phyloP scores from a whole-genome alignment of 2,113 vertebrate genomes.

The Rhinoderma darwinii region DNA sequence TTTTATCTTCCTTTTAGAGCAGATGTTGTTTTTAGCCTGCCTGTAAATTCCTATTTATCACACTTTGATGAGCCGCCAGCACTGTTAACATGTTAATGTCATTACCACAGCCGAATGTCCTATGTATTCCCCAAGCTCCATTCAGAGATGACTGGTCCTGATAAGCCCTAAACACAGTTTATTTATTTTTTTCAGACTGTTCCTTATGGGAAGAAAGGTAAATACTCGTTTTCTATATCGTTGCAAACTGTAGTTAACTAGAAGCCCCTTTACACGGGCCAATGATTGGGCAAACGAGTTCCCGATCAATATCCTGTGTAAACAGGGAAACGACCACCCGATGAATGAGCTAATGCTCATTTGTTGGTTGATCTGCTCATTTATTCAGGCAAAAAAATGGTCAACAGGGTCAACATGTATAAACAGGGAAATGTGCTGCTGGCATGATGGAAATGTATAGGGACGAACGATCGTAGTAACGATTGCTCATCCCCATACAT shows the following conservation, averaged over 20 bases:
- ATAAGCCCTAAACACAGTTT: neutral
- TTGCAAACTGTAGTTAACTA: neutral
- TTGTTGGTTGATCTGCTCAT: too few relatives aligned
- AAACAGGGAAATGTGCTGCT: too few relatives aligned
- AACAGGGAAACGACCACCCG: too few relatives aligned
- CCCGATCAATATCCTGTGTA: too few relatives aligned
- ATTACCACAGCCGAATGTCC: constrained; percentile 14
- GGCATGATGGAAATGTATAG: too few relatives aligned
- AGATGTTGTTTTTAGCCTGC: constrained; percentile 53
- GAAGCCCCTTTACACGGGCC: too few relatives aligned
- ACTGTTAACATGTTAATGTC: constrained; percentile 53
- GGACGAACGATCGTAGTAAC: too few relatives aligned
- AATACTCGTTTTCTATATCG: neutral
- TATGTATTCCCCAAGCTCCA: constrained; percentile 7
- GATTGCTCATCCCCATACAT: too few relatives aligned
- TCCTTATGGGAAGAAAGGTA: neutral
- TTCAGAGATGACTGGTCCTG: neutral
- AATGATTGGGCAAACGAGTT: too few relatives aligned
- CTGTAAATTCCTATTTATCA: constrained; percentile 56
- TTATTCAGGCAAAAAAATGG: too few relatives aligned
- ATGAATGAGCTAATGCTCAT: too few relatives aligned
- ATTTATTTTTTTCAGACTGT: neutral
- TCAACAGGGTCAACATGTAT: too few relatives aligned
- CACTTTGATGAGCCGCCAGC: constrained; percentile 53
- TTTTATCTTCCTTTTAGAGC: constrained; percentile 48